A percentile compares a stretch with the other conserved stretches of the same genome.
Conservation (phyloP, 2,888 invertebrate genomes). For the Amitus sp. region DNA sequence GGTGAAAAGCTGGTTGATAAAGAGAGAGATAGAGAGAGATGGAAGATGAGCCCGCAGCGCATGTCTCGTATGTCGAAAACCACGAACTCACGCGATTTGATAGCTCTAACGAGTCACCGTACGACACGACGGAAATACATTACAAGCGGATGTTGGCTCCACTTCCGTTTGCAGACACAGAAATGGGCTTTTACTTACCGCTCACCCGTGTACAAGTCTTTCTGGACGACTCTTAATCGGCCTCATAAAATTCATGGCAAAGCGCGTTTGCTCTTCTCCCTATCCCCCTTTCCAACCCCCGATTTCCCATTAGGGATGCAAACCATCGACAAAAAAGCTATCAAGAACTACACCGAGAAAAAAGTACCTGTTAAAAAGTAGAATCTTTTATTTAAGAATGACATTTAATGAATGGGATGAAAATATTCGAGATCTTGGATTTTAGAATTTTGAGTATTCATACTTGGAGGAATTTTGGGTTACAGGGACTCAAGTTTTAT, state of each 20-base stretch:
- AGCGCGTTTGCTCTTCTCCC: slow-evolving; percentile 21
- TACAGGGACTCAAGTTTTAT: no score
- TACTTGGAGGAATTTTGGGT: no score
- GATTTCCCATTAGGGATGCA: no score
- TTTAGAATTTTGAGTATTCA: no score
- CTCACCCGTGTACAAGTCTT: not conserved
- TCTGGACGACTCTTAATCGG: slow-evolving; percentile 12
- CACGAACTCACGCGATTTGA: slow-evolving; percentile 55
- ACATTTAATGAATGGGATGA: no score
- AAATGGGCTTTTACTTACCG: slow-evolving; percentile 14
- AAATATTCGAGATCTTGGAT: no score
- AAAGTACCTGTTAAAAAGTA: no score
- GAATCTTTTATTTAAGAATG: no score
- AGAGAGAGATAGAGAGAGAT: slow-evolving; percentile 3
- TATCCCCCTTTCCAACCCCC: not conserved
- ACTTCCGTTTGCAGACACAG: slow-evolving; percentile 43
- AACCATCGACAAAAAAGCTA: no score
- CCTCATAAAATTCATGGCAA: not conserved
- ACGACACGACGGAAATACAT: slow-evolving; percentile 56
- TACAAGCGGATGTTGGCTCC: slow-evolving; percentile 57
- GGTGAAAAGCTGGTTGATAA: slow-evolving; percentile 5
- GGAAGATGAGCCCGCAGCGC: not conserved
- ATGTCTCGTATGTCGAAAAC: slow-evolving; percentile 34
- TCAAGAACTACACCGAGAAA: no score
- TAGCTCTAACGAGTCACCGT: slow-evolving; percentile 46